Evolutionary conservation across 1,140 invertebrate genomes (phyloP), one percentile per base, ranked within the genome.

Genomic region (Adelges cooleyi): DNA sequence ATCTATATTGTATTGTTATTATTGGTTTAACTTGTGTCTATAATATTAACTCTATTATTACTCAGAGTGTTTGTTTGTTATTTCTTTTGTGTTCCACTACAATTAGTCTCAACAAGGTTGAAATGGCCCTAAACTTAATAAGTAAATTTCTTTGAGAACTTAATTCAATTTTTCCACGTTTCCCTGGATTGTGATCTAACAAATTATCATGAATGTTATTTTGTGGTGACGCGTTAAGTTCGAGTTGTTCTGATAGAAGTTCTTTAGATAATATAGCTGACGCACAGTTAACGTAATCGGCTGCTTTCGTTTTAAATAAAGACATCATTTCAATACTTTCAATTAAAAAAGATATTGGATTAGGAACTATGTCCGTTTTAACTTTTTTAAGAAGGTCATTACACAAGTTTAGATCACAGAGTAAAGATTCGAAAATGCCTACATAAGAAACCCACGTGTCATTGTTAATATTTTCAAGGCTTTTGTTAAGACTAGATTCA

Each of bases 281-380:
- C 25, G 46, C 46, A 23, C 25, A 49, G 15, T 49, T 49, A 49
- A 49, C 9, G 8, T 23, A 49, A 22, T 49, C 46, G 11, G 11
- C 25, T 49, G 46, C 46, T 49, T 49, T 49, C 10, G 46, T 49
- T 49, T 49, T 49, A 49, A 49, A 49, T 49, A 49, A 23, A 22
- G 46, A 49, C 4, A 49, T 49, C 22, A 49, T 49, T 2, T 49
- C 46, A 49, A 49, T 15, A 49, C 46, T 49, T 49, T 49, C 46
- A 49, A 49, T 9, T 23, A 49, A 49, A 49, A 49, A 23, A 49
- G 22, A 9, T 23, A 49, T 23, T 13, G 20, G 46, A 49, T 49
- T 49, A 49, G 46, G 46, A 23, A 49, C 46, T 13, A 11, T 23
- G 25, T 25, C 20, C 3, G 13, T 49, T 49, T 49, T 23, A 49